Evolutionary conservation across 2,113 vertebrate genomes (phyloP).

Genomic region (Spea multiplicata): DNA sequence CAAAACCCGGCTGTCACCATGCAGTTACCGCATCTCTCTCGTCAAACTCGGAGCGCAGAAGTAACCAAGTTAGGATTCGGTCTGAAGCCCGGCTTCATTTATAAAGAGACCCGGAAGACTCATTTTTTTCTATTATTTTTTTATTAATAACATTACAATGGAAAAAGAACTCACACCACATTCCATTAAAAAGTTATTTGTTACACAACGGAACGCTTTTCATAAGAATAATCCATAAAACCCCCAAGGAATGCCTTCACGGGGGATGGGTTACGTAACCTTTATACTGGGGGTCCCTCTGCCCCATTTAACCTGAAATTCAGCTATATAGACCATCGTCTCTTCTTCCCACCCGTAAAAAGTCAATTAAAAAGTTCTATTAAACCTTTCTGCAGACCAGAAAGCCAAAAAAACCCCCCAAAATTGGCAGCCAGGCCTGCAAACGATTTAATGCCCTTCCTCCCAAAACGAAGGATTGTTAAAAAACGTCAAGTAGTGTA

Average conservation of each 20-base stretch:
- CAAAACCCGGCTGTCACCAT: too few species aligned
- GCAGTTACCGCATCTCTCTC: too few species aligned
- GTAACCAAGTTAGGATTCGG: too few species aligned
- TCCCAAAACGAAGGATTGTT: not conserved
- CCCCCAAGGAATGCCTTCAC: too few species aligned
- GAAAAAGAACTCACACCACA: not conserved
- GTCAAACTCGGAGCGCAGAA: too few species aligned
- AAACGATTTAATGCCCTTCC: not conserved
- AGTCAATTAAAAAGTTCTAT: not conserved
- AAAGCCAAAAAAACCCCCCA: not conserved
- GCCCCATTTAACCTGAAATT: too few species aligned
- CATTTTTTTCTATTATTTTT: not conserved
- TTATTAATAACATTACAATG: not conserved
- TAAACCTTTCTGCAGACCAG: not conserved
- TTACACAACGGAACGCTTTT: too few species aligned
- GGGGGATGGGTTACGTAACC: too few species aligned
- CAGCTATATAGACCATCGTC: not conserved
- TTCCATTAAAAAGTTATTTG: not conserved
- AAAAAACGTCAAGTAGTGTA: constrained; percentile 13
- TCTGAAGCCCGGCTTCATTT: too few species aligned
- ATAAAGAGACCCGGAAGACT: not conserved
- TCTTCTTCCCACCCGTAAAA: not conserved
- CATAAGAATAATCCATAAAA: too few species aligned
- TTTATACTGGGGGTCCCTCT: too few species aligned
- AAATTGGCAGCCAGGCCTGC: not conserved